Evolutionary conservation across 1,140 invertebrate species (phyloP), one percentile per base, ranked within the genome.

Genomic region (Druon quercuslanigerum): DNA sequence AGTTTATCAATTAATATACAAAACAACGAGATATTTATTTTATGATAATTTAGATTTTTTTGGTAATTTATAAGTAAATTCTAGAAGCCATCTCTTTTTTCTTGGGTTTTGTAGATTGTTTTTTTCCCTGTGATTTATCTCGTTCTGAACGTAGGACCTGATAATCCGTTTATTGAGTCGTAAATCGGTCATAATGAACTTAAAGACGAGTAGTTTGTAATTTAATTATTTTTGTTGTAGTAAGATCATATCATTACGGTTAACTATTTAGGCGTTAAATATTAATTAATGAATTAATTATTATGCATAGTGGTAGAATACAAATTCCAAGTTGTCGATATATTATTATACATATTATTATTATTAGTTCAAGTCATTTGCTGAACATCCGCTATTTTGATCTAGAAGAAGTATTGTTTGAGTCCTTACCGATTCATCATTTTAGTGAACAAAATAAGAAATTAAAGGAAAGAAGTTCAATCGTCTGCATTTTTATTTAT

Each of bases 211-310:
- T 77, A 73, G 74, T 78, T 71, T 60, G 77, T 89, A 85, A 88
- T 88, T 89, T 86, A 84, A 84, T 88, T 87, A 87, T 84, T 87
- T 87, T 84, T 79, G 76, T 88, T 87, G 86, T 78, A 83, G 81
- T 76, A 83, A 81, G 81, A 87, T 77, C 85, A 90, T 89, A 89
- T 89, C 87, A 89, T 88, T 90, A 88, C 71, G 25, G 33, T 85
- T 87, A 84, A 83, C 76, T 79, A 60, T 82, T 83, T 86, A 89
- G 84, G 73, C 77, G 76, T 88, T 88, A 86, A 88, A 40, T 46
- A 66, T 87, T 88, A 84, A 87, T 83, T 79, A 82, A 87, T 80
- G 81, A 84, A 79, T 80, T 82, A 84, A 79, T 80, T 80, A 79
- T 85, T 83, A 79, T 71, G 46, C 76, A 77, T 85, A 85, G 82